Evolutionary conservation across 1,140 invertebrate species (phyloP).

Genomic region (Lasaia peninsularis): DNA sequence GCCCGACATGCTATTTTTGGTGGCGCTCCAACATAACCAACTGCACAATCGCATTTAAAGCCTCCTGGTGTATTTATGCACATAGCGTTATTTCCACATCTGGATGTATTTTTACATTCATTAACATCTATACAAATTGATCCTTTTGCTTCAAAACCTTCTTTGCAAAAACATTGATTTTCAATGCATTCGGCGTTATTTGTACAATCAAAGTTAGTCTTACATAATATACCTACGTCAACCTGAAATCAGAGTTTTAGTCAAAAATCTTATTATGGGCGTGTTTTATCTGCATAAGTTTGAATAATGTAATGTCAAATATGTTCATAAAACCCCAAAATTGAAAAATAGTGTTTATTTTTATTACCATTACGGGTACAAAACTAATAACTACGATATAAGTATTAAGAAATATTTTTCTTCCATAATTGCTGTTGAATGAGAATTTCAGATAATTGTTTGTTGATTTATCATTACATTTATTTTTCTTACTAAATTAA

Average conservation of each 20-base stretch:
- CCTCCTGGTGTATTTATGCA: constrained; percentile 92
- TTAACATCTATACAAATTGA: constrained; percentile 89
- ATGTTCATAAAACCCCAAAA: too few species aligned
- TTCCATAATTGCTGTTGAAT: too few species aligned
- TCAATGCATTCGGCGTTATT: constrained; percentile 94
- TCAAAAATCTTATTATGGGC: too few species aligned
- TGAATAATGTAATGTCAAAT: too few species aligned
- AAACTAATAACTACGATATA: too few species aligned
- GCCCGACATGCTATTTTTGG: constrained; percentile 90
- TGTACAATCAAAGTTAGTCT: constrained; percentile 93
- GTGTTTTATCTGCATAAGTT: too few species aligned
- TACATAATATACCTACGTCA: constrained; percentile 91
- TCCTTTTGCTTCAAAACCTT: constrained; percentile 89
- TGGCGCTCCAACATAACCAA: constrained; percentile 90
- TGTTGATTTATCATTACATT: too few species aligned
- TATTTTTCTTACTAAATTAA: too few species aligned
- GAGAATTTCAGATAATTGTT: too few species aligned
- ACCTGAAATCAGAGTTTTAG: constrained; percentile 71
- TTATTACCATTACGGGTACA: too few species aligned
- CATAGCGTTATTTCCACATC: constrained; percentile 88
- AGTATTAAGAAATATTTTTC: too few species aligned
- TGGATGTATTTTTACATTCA: constrained; percentile 85
- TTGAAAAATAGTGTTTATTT: too few species aligned
- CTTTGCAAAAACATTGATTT: constrained; percentile 93
- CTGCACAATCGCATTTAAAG: constrained; percentile 92